These are phyloP conservation scores for Discoglossus pictus DNA, from an alignment of 2,797 vertebrate species.

Conservation along the genomic window DNA sequence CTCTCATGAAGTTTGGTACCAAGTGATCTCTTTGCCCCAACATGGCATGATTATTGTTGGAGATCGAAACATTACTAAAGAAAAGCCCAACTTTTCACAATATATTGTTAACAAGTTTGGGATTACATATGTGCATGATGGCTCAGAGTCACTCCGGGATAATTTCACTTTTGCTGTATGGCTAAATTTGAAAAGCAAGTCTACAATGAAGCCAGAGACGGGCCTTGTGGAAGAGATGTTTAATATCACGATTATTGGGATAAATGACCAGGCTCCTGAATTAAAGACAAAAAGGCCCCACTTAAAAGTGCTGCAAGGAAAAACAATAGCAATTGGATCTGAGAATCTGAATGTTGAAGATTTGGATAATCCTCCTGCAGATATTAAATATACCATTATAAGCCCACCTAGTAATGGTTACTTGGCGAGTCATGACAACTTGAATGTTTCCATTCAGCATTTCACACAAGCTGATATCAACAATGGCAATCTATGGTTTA, in stretches of 20 bases:
- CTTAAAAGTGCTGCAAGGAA: constrained; percentile 80
- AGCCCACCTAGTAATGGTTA: constrained; percentile 84
- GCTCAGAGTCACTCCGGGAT: constrained; percentile 82
- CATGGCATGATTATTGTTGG: constrained; percentile 80
- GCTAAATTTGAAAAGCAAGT: constrained; percentile 80
- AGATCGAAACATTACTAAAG: constrained; percentile 82
- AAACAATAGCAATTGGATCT: constrained; percentile 67
- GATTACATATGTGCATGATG: constrained; percentile 82
- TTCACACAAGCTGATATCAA: constrained; percentile 88
- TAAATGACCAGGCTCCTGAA: constrained; percentile 84
- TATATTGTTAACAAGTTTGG: constrained; percentile 83
- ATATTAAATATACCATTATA: constrained; percentile 81
- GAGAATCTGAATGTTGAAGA: constrained; percentile 83
- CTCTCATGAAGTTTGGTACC: constrained; percentile 85
- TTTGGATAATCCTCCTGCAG: constrained; percentile 77
- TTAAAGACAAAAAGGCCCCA: constrained; percentile 84
- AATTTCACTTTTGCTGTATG: constrained; percentile 80
- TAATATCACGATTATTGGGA: constrained; percentile 79
- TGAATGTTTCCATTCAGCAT: constrained; percentile 67
- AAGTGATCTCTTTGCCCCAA: constrained; percentile 78
- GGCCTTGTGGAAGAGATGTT: constrained; percentile 80
- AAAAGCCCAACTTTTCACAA: constrained; percentile 89
- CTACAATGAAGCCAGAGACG: constrained; percentile 67
- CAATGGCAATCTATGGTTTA: constrained; percentile 75
- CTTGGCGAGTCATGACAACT: constrained; percentile 69